Evolutionary conservation across 2,888 invertebrate species (phyloP).

Genomic region (Nemoura dubitans): DNA sequence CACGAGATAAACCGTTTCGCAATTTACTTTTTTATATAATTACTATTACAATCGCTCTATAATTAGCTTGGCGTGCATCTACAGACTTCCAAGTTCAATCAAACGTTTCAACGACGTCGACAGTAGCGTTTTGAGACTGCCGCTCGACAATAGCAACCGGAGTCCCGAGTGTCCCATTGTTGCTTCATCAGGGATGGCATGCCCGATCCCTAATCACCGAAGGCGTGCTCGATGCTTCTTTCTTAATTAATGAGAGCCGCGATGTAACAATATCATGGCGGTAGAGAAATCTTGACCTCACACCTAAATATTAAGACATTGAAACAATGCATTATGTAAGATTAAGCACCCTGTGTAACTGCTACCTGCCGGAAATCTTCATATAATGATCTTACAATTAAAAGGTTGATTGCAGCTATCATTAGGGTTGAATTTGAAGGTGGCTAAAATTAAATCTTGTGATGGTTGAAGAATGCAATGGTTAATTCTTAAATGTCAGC

Average conservation of each 20-base stretch:
- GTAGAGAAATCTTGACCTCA: neutral
- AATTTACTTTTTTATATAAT: neutral
- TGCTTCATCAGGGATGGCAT: neutral
- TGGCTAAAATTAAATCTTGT: neutral
- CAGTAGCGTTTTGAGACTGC: no score
- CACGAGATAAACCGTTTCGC: neutral
- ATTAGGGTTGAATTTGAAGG: neutral
- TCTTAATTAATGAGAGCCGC: neutral
- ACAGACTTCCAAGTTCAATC: neutral
- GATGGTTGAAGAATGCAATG: neutral
- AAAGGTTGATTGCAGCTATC: neutral
- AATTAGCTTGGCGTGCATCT: neutral
- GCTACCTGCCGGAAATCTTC: neutral
- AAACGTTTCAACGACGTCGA: no score
- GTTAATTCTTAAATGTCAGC: neutral
- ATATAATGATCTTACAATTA: neutral
- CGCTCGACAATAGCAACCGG: no score
- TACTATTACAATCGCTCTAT: neutral
- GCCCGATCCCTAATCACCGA: neutral
- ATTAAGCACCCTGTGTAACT: neutral
- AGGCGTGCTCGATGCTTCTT: neutral
- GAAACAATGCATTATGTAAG: neutral
- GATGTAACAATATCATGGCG: neutral
- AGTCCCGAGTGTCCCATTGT: conserved; percentile 1
- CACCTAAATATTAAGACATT: conserved; percentile 2